phyloP scores from a whole-genome alignment of 2,113 vertebrate genomes.

The Oncorhynchus mykiss region DNA sequence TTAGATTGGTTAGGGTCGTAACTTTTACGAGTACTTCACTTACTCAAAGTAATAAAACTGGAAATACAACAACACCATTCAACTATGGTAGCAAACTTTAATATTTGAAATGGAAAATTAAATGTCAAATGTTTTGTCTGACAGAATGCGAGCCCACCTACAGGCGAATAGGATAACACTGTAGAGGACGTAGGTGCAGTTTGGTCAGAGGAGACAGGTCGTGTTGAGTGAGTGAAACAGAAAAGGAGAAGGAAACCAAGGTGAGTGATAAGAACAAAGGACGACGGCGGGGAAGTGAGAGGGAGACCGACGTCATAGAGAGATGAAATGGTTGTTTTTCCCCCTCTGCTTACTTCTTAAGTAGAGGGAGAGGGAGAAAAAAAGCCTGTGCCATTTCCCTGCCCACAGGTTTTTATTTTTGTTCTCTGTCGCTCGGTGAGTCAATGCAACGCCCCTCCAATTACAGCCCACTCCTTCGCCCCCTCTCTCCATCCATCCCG shows the following conservation, averaged over 20 bases:
- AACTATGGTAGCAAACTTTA: too few species aligned
- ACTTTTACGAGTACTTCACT: too few species aligned
- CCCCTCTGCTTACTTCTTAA: conserved; percentile 53
- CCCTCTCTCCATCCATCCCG: conserved; percentile 73
- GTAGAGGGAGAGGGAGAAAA: conserved; percentile 55
- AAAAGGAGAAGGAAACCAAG: conserved; percentile 37
- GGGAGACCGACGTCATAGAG: conserved; percentile 54
- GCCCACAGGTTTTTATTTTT: conserved; percentile 79
- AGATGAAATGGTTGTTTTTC: conserved; percentile 65
- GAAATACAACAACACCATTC: too few species aligned
- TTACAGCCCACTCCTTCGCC: conserved; percentile 78
- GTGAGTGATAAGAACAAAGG: conserved; percentile 23
- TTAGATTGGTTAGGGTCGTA: too few species aligned
- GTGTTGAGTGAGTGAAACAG: conserved; percentile 22
- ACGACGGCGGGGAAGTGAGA: conserved; percentile 45
- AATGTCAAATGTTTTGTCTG: background rate
- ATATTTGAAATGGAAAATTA: background rate
- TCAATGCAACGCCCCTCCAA: conserved; percentile 80
- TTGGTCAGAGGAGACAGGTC: conserved; percentile 37
- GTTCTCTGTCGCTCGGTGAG: conserved; percentile 77
- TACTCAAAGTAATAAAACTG: too few species aligned
- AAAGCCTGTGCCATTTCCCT: conserved; percentile 75
- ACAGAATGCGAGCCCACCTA: background rate
- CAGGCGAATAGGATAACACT: background rate
- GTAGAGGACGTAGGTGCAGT: background rate